These are phyloP conservation scores for Sebastes trivittatus DNA, from an alignment of 2,797 vertebrate genomes.

Conservation along the genomic window DNA sequence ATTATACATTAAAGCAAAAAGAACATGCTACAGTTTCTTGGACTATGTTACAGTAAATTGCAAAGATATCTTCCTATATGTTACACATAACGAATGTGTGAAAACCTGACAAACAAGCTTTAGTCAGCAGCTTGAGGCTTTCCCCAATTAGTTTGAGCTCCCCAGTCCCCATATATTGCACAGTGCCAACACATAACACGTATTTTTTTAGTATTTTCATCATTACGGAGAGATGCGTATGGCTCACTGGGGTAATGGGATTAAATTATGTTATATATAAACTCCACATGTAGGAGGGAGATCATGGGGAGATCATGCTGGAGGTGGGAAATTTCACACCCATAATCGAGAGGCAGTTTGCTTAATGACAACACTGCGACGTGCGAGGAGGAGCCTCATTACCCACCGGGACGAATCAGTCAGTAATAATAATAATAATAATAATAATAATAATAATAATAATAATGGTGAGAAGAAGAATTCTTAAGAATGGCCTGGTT, in stretches of 20 bases:
- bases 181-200: background rate
- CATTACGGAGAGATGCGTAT: slow-evolving; percentile 23
- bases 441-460: background rate
- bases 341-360: slow-evolving; percentile 9
- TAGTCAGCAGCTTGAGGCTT: background rate
- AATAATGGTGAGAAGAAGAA: background rate
- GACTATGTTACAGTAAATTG: background rate
- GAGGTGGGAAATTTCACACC: slow-evolving; percentile 42
- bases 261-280: slow-evolving; percentile 40
- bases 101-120: background rate
- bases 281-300: slow-evolving; percentile 43
- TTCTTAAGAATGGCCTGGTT: background rate
- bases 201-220: slow-evolving; percentile 19
- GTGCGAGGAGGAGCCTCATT: slow-evolving; percentile 15
- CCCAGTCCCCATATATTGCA: background rate
- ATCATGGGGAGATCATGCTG: slow-evolving; percentile 36
- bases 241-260: slow-evolving; percentile 38
- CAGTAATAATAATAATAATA: background rate
- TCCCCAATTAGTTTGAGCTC: slow-evolving; percentile 8
- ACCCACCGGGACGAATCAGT: slow-evolving; percentile 5
- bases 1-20: background rate
- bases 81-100: background rate
- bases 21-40: background rate
- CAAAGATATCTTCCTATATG: background rate
- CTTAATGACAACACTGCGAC: background rate